Evolutionary conservation across 2,113 vertebrate genomes (phyloP).

Genomic region (Oryzias curvinotus): DNA sequence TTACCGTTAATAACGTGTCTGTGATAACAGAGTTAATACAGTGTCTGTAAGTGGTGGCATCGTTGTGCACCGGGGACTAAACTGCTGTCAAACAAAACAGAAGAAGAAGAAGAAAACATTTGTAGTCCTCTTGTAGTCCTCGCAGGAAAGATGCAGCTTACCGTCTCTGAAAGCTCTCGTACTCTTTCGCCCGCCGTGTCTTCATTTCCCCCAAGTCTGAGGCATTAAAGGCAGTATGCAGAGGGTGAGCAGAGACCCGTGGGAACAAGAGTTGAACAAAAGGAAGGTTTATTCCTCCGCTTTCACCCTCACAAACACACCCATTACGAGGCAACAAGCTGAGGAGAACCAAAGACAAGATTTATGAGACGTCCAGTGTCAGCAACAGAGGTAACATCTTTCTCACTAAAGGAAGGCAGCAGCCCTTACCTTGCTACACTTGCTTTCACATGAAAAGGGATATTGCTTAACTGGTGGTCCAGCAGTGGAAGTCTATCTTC

Average conservation of each 20-base stretch:
- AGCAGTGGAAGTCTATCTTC: conserved; percentile 59
- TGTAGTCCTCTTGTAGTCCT: no score
- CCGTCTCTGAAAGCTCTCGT: conserved; percentile 80
- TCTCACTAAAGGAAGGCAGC: not conserved
- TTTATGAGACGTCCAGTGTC: no score
- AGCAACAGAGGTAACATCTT: no score
- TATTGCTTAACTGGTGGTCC: conserved; percentile 51
- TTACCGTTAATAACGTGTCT: no score
- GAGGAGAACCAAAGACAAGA: conserved; percentile 10
- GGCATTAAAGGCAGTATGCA: conserved; percentile 77
- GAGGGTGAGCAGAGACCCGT: conserved; percentile 72
- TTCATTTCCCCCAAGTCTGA: conserved; percentile 77
- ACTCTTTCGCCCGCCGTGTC: conserved; percentile 79
- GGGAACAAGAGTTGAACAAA: conserved; percentile 80
- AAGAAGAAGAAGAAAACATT: no score
- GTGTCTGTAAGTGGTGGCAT: no score
- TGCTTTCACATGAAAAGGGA: conserved; percentile 70
- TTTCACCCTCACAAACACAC: conserved; percentile 82
- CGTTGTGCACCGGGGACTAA: no score
- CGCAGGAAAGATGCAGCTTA: conserved; percentile 24
- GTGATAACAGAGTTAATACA: no score
- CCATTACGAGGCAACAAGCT: conserved; percentile 84
- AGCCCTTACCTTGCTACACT: conserved; percentile 61
- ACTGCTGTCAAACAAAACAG: no score
- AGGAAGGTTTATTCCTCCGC: conserved; percentile 73